Base-by-base conservation (phyloP, 2,113 vertebrate species). In the Entelurus aequoreus region DNA sequence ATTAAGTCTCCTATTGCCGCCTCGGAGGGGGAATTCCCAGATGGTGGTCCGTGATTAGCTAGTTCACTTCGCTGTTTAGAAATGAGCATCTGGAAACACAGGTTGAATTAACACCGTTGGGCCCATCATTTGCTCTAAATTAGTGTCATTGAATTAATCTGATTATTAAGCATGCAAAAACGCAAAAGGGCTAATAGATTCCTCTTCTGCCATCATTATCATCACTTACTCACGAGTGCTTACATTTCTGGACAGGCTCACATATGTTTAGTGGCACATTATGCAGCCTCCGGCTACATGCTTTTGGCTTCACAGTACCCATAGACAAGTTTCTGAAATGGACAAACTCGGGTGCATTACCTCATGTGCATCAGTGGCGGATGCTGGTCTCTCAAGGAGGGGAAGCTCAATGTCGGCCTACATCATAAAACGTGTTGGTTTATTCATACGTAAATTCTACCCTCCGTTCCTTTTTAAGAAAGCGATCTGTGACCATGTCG, bases 121-220 rank as follows among this genome's bases (percentile, higher is more conserved):
- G 79, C 87, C 80, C 68, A 82, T 84, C 82, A 72, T 82, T 87
- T 81, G 82, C 83, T 77, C 73, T 82, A 83, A 90, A 92, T 90
- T 86, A 88, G 81, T 81, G 74, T 87, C 85, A 87, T 91, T 90
- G 81, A 88, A 88, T 90, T 90, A 88, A 86, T 88, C 75, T 87
- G 85, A 87, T 90, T 88, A 92, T 89, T 88, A 89, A 75, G 71
- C 80, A 74, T 88, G 77, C 77, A 77, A 86, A 86, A 89, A 85
- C 74, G 56, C 28, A 68, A 86, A n/a, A 82, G 71, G 77, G 79
- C 84, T 87, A 89, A 90, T 85, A 84, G 82, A 89, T 84, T 84
- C 78, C 69, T 86, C 86, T 88, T 87, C 88, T 79, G 58, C 68
- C 63, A 46, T 80, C 79, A 86, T 90, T 85, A 90, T 84, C 76